Percentiles rank a stretch among this genome's conserved stretches.
phyloP scores from a whole-genome alignment of 2,797 vertebrate genomes.

The Phaenicophaeus curvirostris region DNA sequence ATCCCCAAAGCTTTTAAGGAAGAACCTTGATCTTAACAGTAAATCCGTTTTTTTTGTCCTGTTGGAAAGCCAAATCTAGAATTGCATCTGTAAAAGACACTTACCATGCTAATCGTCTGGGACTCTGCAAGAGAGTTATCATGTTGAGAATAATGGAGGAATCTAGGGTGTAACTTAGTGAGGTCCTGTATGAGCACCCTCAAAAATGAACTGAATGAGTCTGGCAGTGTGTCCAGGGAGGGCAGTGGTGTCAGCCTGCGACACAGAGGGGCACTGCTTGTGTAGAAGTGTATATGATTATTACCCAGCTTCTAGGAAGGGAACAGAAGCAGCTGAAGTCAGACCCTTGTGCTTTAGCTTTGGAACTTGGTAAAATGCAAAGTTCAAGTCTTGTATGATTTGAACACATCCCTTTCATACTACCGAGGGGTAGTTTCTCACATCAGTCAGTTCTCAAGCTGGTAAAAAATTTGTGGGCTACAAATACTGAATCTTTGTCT shows the following conservation, averaged over 20 bases:
- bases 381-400: not conserved
- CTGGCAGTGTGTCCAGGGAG: not conserved
- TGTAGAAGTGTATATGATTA: not conserved
- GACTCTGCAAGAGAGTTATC: not conserved
- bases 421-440: not conserved
- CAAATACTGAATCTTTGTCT: not conserved
- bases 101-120: not conserved
- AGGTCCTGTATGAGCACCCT: not conserved
- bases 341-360: not conserved
- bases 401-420: not conserved
- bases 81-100: not conserved
- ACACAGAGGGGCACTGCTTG: not conserved
- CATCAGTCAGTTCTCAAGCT: not conserved
- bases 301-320: not conserved
- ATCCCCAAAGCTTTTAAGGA: not conserved
- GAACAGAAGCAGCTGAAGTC: not conserved
- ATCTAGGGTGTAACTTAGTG: not conserved
- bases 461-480: not conserved
- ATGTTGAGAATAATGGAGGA: not conserved
- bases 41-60: not conserved
- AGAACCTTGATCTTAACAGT: not conserved
- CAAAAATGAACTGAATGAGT: not conserved
- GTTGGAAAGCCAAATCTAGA: not conserved
- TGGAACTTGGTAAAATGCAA: not conserved
- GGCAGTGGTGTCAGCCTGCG: not conserved